Percentiles rank a stretch among this genome's conserved stretches.
phyloP scores from a whole-genome alignment of 2,888 invertebrate species.

The Stramonita haemastoma region DNA sequence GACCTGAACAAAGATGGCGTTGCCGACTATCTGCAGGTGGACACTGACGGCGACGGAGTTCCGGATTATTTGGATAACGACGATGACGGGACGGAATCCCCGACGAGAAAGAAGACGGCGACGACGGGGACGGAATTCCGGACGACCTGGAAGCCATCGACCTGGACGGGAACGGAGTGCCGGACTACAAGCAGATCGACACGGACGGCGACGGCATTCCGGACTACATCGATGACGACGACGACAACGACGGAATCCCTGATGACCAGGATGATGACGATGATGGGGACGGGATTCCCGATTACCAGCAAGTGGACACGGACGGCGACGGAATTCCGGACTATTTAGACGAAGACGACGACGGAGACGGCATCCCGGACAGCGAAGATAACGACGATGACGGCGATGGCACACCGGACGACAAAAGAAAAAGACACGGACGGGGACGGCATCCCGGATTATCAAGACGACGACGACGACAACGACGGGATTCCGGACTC shows the following conservation, averaged over 20 bases:
- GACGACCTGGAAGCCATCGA: conserved; percentile 54
- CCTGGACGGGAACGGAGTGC: conserved; percentile 73
- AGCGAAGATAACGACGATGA: conserved; percentile 64
- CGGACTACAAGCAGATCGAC: conserved; percentile 62
- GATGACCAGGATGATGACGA: conserved; percentile 61
- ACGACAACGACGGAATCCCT: conserved; percentile 69
- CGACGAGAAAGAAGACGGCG: conserved; percentile 58
- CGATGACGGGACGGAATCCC: conserved; percentile 60
- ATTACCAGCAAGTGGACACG: conserved; percentile 61
- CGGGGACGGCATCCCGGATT: conserved; percentile 72
- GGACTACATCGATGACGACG: conserved; percentile 55
- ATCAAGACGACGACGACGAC: conserved; percentile 64
- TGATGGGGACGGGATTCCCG: conserved; percentile 69
- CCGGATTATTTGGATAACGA: conserved; percentile 67
- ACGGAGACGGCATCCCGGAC: conserved; percentile 68
- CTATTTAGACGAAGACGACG: conserved; percentile 64
- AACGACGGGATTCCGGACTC: conserved; percentile 59
- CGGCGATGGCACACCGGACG: conserved; percentile 61
- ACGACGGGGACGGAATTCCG: conserved; percentile 67
- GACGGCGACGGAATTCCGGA: conserved; percentile 70
- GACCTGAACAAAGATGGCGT: conserved; percentile 69
- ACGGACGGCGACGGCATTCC: conserved; percentile 65
- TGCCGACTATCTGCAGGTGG: conserved; percentile 58
- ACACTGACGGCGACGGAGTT: conserved; percentile 70
- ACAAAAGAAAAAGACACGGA: conserved; percentile 61